Evolutionary conservation across 30 jellyfish, hydroid and myxozoan genomes (phyloP).

Genomic region (Cassiopea xamachana): DNA sequence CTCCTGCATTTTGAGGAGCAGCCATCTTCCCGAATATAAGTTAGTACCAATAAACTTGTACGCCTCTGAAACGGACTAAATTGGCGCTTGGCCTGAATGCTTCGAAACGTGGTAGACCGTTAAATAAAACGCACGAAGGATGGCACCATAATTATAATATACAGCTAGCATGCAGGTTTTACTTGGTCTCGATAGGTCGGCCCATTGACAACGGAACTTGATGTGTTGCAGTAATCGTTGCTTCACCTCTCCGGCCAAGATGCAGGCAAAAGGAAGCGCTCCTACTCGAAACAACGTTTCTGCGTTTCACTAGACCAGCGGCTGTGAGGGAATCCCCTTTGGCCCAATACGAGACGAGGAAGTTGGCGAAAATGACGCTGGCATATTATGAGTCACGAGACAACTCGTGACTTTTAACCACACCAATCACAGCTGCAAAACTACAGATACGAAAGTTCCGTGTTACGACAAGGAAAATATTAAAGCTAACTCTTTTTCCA

Average conservation of each 20-base stretch:
- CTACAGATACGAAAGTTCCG: background rate
- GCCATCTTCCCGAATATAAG: background rate
- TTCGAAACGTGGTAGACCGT: background rate
- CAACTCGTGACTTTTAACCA: background rate
- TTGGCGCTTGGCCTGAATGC: background rate
- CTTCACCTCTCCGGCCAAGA: background rate
- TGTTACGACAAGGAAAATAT: background rate
- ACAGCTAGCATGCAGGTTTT: background rate
- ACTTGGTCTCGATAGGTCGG: background rate
- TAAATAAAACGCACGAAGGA: background rate
- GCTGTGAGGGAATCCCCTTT: conserved; percentile 31
- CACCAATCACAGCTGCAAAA: background rate
- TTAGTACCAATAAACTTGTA: background rate
- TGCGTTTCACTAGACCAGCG: conserved; percentile 11
- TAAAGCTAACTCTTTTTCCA: too few species aligned
- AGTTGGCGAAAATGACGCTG: conserved; percentile 46
- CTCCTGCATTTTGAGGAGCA: background rate
- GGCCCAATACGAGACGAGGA: conserved; percentile 49
- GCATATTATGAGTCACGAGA: background rate
- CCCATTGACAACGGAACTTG: background rate
- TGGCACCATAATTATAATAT: background rate
- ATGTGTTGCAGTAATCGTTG: background rate
- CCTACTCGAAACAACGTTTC: background rate
- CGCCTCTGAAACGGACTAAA: background rate
- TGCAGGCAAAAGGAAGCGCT: conserved; percentile 35